Evolutionary conservation across 2,888 invertebrate genomes (phyloP).

Genomic region (Drosophila maculinotata): DNA sequence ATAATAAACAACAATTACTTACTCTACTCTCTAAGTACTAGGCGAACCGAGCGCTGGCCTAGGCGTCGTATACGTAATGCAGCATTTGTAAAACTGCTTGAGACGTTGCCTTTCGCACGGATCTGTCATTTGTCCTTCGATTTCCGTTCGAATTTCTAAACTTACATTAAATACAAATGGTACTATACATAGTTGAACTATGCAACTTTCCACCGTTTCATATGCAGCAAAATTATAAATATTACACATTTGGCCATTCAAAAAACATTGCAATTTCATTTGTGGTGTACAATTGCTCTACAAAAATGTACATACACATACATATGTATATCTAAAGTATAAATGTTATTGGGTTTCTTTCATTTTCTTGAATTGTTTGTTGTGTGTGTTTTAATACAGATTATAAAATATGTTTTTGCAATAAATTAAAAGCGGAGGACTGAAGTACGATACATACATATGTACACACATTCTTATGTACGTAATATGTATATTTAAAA

Average conservation of each 20-base stretch:
- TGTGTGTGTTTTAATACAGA: conserved; percentile 29
- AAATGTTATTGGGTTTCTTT: conserved; percentile 33
- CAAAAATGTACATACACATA: conserved; percentile 54
- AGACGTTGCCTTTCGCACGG: background rate
- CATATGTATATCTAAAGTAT: conserved; percentile 53
- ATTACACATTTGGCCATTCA: conserved; percentile 24
- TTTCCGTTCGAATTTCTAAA: conserved; percentile 6
- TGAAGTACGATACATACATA: conserved; percentile 29
- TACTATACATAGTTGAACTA: conserved; percentile 54
- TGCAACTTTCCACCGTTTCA: conserved; percentile 10
- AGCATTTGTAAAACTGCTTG: conserved; percentile 6
- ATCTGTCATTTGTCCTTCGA: conserved; percentile 2
- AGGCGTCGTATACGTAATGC: conserved; percentile 55
- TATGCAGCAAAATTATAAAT: conserved; percentile 45
- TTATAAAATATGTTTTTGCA: conserved; percentile 45
- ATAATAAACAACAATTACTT: conserved; percentile 46
- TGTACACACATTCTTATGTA: conserved; percentile 12
- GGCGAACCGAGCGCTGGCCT: conserved; percentile 24
- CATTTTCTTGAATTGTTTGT: conserved; percentile 30
- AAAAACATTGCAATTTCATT: conserved; percentile 58
- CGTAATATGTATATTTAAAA: conserved; percentile 28
- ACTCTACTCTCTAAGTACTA: conserved; percentile 24
- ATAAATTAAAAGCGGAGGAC: conserved; percentile 30
- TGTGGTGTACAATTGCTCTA: conserved; percentile 65
- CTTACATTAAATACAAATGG: conserved; percentile 46